Base-by-base conservation (phyloP, 2,888 invertebrate species). In the Plusia festucae region DNA sequence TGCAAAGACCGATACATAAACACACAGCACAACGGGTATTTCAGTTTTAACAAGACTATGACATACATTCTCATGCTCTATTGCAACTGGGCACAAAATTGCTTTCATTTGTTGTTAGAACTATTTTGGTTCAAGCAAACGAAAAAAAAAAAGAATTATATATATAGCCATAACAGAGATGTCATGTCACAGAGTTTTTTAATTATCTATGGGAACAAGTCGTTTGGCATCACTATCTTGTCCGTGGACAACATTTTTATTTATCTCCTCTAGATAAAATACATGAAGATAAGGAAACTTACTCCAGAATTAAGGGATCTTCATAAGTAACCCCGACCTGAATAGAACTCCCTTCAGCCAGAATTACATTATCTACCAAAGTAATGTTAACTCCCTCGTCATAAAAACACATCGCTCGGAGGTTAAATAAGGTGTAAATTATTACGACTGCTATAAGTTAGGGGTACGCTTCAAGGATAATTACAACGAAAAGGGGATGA, bases 401-500 rank as follows among this genome's bases (percentile, higher is more conserved):
- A 61, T 55, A 81, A 71, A 76, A 65, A 58, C 65, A 69, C 53
- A 61, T 70, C 56, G 66, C 74, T 69, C 81, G 70, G 61, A 75
- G 71, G 68, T 78, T 79, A 69, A 74, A 76, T 76, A 79, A 78
- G 77, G 78, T 80, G 79, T 79, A 80, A 86, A 85, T 81, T 81
- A 81, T 81, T 70, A 75, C 67, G 63, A 68, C 69, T 68, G 73
- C 73, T 77, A 77, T 78, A 70, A 65, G 56, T 70, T 77, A n/a
- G 68, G 69, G 73, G 76, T 69, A 73, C 46, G 49, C 55, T 62
- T 56, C 68, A 51, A 72, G 78, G 71, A 64, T 79, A 74, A 80
- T 81, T 78, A 78, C 69, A 66, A 67, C 32, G 46, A 46, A 53
- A 56, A 59, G 70, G 65, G 66, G 40, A 60, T 57, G 68, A 67